Evolutionary conservation across 2,113 vertebrate genomes (phyloP), one percentile per base, ranked within the genome.

Genomic region (Choloepus hoffmanni): DNA sequence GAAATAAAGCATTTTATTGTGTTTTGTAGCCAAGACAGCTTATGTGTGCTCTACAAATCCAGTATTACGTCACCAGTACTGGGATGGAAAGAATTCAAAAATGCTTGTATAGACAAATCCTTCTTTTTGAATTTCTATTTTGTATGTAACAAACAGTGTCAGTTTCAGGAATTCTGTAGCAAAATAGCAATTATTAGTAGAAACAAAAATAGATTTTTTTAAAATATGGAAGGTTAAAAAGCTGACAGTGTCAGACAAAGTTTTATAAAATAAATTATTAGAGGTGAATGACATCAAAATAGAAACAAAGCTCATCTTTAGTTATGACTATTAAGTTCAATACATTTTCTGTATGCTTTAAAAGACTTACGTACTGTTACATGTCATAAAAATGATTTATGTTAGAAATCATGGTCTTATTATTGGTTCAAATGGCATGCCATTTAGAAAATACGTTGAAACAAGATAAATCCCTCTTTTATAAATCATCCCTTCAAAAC

Each of bases 11-110:
- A 53, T 19, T 84, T 95, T 93, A 84, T 90, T 96, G 87, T 87
- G 36, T 88, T 96, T 92, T 95, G 63, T 85, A 87, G 96, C 72
- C 43, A 93, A 84, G 40, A 77, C 55, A 88, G 23, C 55, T 91
- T 89, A 81, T 84, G 36, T 68, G 26, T 73, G 60, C 23, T 62
- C 73, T 53, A 88, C 30, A 96, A 94, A 87, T 88, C 72, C 21
- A 33, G 4, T 63, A 84, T 84, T 92, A 91, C 30, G 87, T 60
- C 88, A 45, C 6, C 23, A 70, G 26, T 63, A 55, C 45, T 86
- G 16, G 77, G 82, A 43, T 77, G 48, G 16, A 94, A 90, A 95
- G 12, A 85, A 95, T 45, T 95, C 10, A 90, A 96, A 88, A 65
- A 36, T 92, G 9, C 7, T 58, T 70, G 3, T 83, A 24, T 86